phyloP scores from a whole-genome alignment of 2,113 vertebrate genomes.

The Dromaius novaehollandiae region DNA sequence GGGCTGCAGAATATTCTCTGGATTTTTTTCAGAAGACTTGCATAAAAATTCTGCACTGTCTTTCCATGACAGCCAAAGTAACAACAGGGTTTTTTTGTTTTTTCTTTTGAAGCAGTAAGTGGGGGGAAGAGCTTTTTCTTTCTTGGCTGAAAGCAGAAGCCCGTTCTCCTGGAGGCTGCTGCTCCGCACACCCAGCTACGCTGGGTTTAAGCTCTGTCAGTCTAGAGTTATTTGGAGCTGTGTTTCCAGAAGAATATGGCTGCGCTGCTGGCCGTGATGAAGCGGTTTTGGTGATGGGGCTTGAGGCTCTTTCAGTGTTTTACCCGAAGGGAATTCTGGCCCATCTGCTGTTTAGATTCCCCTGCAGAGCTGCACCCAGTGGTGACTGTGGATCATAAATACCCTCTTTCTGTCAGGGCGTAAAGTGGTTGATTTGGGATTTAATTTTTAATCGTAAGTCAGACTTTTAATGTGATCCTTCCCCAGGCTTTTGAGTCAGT shows the following conservation, averaged over 20 bases:
- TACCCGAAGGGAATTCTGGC: neutral
- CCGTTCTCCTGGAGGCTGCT: neutral
- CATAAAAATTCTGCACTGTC: neutral
- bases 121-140: neutral
- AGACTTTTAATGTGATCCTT: neutral
- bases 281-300: neutral
- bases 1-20: neutral
- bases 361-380: neutral
- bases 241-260: neutral
- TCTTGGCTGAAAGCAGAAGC: neutral
- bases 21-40: neutral
- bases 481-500: neutral
- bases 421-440: neutral
- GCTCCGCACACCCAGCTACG: neutral
- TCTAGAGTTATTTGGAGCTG: neutral
- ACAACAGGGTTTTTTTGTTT: neutral
- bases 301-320: neutral
- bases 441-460: neutral
- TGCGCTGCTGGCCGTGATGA: neutral
- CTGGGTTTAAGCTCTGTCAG: neutral
- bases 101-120: neutral
- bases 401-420: neutral
- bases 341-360: accelerated
- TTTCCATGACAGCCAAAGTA: neutral
- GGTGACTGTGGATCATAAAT: neutral